Percentiles rank a stretch among this genome's conserved stretches.
These are phyloP conservation scores for Smittia aterrima DNA, from an alignment of 2,888 invertebrate genomes.

Conservation along the genomic window DNA sequence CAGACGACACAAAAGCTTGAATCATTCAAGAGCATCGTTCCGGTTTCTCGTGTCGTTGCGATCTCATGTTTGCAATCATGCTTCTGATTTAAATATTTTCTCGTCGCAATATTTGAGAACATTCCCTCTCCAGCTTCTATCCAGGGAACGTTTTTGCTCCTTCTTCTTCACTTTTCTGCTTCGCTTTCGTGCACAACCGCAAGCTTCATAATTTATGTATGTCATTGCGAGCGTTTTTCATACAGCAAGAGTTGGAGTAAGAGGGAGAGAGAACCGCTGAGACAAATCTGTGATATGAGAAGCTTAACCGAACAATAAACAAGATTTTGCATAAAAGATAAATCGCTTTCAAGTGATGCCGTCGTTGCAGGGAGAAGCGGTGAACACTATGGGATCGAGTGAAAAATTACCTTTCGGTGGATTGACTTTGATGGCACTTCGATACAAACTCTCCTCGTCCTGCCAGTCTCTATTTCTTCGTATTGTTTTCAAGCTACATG, in stretches of 20 bases:
- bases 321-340: slow-evolving; percentile 29
- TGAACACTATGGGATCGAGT: not conserved
- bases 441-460: slow-evolving; percentile 88
- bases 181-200: not conserved
- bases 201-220: slow-evolving; percentile 37
- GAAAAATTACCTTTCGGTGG: slow-evolving; percentile 90
- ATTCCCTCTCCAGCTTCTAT: not conserved
- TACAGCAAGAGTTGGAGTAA: no score
- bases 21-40: no score
- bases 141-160: not conserved
- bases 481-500: slow-evolving; percentile 74
- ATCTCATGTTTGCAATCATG: slow-evolving; percentile 28
- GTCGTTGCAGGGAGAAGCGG: not conserved
- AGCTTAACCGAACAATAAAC: slow-evolving; percentile 36
- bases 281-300: slow-evolving; percentile 35
- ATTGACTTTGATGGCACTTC: slow-evolving; percentile 86
- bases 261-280: slow-evolving; percentile 7
- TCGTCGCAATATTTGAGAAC: not conserved
- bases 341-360: slow-evolving; percentile 11
- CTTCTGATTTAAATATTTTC: slow-evolving; percentile 25
- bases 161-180: not conserved
- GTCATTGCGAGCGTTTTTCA: slow-evolving; percentile 27
- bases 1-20: no score
- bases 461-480: slow-evolving; percentile 86
- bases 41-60: no score